phyloP scores from a whole-genome alignment of 1,140 invertebrate species.

The Sinella curviseta region DNA sequence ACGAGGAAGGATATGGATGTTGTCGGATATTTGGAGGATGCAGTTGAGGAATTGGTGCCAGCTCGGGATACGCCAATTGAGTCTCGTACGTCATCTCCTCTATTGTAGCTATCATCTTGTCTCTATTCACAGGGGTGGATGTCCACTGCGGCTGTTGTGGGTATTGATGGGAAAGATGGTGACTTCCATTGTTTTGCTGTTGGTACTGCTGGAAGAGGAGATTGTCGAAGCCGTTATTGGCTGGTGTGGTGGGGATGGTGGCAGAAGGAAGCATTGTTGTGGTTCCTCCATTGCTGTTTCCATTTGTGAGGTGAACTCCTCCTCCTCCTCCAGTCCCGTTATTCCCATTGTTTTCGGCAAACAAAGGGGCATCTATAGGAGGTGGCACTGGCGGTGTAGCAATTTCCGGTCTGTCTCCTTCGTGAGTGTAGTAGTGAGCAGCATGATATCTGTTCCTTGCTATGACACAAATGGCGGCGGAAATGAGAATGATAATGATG shows the following conservation, averaged over 20 bases:
- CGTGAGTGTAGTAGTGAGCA: conserved; percentile 72
- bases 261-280: not conserved
- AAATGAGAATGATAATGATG: conserved; percentile 51
- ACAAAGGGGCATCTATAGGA: not conserved
- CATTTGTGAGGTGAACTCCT: not conserved
- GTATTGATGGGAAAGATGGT: not conserved
- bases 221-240: not conserved
- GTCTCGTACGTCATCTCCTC: conserved; percentile 18
- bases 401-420: conserved; percentile 61
- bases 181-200: not conserved
- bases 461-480: conserved; percentile 51
- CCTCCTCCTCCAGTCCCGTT: not conserved
- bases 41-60: not conserved
- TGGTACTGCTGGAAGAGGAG: conserved; percentile 6
- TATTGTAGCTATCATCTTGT: conserved; percentile 12
- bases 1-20: not conserved
- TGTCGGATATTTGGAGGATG: not conserved
- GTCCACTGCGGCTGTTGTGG: not conserved
- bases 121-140: not conserved
- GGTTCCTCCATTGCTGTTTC: not conserved
- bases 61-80: not conserved
- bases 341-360: not conserved
- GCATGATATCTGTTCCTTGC: conserved; percentile 62
- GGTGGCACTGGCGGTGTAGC: conserved; percentile 2
- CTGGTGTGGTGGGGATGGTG: not conserved